These are phyloP conservation scores for Prunella fulvescens DNA, from an alignment of 2,113 vertebrate genomes.

Conservation along the genomic window DNA sequence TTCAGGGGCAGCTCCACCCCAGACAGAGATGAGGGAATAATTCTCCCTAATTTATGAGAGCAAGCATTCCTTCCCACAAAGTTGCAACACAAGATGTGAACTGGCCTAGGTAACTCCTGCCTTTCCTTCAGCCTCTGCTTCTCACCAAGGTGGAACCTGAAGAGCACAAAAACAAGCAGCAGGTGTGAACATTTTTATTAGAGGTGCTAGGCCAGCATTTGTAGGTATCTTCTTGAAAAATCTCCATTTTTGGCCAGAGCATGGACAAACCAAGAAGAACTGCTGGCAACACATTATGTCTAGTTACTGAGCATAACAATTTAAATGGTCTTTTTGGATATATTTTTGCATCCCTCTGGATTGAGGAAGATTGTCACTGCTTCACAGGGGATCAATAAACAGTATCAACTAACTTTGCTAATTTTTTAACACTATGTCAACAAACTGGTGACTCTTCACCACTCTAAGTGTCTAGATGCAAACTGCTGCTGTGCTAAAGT, in stretches of 20 bases:
- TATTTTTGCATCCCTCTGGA: background rate
- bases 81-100: background rate
- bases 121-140: background rate
- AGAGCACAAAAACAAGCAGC: background rate
- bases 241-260: background rate
- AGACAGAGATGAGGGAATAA: constrained; percentile 12
- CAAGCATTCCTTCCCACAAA: background rate
- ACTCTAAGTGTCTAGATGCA: background rate
- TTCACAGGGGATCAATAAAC: background rate
- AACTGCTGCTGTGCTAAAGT: background rate
- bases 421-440: background rate
- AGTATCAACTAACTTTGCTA: background rate
- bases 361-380: background rate
- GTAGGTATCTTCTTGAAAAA: background rate
- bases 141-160: background rate
- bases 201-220: background rate
- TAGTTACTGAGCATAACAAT: background rate
- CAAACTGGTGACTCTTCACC: background rate
- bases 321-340: background rate
- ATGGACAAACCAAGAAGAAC: background rate
- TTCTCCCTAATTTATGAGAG: background rate
- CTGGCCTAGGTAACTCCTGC: background rate
- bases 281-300: background rate
- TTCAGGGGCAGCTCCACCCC: constrained; percentile 1
- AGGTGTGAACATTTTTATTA: background rate